Percentiles rank a stretch among this genome's conserved stretches.
These are phyloP conservation scores for Rhabdomys pumilio DNA, from an alignment of 2,797 vertebrate species.

Conservation along the genomic window DNA sequence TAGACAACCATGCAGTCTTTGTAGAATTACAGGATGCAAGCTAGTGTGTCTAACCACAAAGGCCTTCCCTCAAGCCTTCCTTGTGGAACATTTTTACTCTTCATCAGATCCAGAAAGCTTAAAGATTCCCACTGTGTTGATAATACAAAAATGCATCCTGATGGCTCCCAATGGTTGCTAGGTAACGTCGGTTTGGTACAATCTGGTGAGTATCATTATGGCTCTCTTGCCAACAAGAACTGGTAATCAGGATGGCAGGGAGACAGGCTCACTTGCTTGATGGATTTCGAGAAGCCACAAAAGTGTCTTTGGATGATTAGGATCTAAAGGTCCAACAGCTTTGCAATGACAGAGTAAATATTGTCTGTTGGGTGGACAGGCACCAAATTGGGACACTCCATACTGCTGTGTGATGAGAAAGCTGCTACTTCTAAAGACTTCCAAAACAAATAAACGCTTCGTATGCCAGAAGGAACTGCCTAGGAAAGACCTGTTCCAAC, in stretches of 20 bases:
- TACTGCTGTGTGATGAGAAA: conserved; percentile 84
- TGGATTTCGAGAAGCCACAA: conserved; percentile 62
- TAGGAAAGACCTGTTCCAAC: conserved; percentile 71
- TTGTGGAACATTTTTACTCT: neutral
- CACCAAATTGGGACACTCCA: conserved; percentile 85
- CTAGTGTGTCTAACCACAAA: neutral
- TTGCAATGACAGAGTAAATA: conserved; percentile 86
- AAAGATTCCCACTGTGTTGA: conserved; percentile 26
- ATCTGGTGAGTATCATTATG: conserved; percentile 48
- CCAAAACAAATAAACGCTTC: conserved; percentile 88
- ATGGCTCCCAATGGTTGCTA: conserved; percentile 60
- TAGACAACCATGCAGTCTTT: neutral
- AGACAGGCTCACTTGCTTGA: conserved; percentile 43
- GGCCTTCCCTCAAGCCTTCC: neutral
- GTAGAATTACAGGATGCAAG: neutral
- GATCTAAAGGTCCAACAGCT: conserved; percentile 85
- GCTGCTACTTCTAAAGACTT: conserved; percentile 86
- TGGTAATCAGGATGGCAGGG: conserved; percentile 11
- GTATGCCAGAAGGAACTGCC: conserved; percentile 86
- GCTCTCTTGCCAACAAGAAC: conserved; percentile 51
- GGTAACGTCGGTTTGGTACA: conserved; percentile 74
- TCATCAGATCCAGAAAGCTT: neutral
- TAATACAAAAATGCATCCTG: conserved; percentile 11
- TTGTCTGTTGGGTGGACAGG: conserved; percentile 84
- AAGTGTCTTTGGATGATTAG: conserved; percentile 66